These are phyloP conservation scores for Mnemiopsis leidyi DNA, from an alignment of 37 sponge, comb jelly and placozoan genomes.

Conservation along the genomic window DNA sequence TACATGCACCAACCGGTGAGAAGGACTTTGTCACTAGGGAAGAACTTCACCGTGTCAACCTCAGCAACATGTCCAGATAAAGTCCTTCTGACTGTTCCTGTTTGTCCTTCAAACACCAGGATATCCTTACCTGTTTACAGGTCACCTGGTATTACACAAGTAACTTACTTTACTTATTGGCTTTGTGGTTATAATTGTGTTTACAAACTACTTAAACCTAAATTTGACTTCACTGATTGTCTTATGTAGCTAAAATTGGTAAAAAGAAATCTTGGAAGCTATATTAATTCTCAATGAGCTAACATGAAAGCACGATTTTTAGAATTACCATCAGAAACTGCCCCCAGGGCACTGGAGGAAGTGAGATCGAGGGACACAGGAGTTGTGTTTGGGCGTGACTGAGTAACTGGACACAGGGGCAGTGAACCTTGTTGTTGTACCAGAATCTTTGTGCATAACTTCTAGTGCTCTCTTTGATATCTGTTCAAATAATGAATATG, in stretches of 20 bases:
- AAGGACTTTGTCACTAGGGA: slow-evolving; percentile 87
- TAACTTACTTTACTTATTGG: no score
- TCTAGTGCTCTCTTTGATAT: background rate
- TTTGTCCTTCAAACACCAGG: slow-evolving; percentile 3
- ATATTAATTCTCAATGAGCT: no score
- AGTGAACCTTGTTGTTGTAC: background rate
- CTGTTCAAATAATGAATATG: background rate
- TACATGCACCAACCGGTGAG: slow-evolving; percentile 73
- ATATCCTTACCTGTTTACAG: slow-evolving; percentile 27
- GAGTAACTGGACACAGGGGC: background rate
- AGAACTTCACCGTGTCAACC: slow-evolving; percentile 81
- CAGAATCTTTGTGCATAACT: background rate
- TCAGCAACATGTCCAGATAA: slow-evolving; percentile 84
- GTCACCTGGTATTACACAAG: no score
- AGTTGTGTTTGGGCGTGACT: background rate
- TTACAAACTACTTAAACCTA: no score
- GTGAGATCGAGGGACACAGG: slow-evolving; percentile 4
- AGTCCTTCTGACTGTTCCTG: slow-evolving; percentile 65
- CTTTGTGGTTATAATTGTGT: no score
- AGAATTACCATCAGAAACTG: slow-evolving; percentile 18
- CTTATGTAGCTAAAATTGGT: no score
- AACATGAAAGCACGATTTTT: no score
- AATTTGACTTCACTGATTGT: no score
- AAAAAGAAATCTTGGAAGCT: no score
- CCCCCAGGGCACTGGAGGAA: slow-evolving; percentile 15